Conservation (phyloP, 1,140 invertebrate species). For the Cotesia glomerata region DNA sequence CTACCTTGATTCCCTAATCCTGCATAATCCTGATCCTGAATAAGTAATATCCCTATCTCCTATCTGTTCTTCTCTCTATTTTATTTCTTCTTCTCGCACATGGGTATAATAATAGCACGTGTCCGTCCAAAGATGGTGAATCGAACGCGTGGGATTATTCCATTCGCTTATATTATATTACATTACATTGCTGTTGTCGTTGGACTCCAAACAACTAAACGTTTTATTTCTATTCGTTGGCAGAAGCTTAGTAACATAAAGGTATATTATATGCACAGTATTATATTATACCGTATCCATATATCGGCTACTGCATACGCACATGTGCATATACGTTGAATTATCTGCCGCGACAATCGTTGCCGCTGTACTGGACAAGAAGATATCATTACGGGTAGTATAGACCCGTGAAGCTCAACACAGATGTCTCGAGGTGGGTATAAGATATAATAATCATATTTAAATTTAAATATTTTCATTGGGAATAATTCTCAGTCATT, state of each 20-base stretch:
- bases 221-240: too few species aligned
- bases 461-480: neutral
- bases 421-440: neutral
- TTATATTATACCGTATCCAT: neutral
- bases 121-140: constrained; percentile 31
- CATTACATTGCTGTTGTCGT: too few species aligned
- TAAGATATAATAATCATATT: neutral
- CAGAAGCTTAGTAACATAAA: too few species aligned
- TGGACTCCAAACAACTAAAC: too few species aligned
- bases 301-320: neutral
- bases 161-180: constrained; percentile 7
- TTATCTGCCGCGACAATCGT: constrained; percentile 32
- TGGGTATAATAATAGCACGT: neutral
- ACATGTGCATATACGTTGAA: constrained; percentile 24
- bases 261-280: neutral
- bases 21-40: constrained; percentile 26
- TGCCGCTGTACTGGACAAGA: constrained; percentile 10
- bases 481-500: too few species aligned
- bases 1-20: constrained; percentile 1
- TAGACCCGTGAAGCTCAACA: neutral
- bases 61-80: neutral
- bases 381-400: constrained; percentile 21
- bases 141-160: constrained; percentile 34
- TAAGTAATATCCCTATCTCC: constrained; percentile 21
- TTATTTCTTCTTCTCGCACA: constrained; percentile 1